A percentile compares a stretch with the other conserved stretches of the same genome.
phyloP scores from a whole-genome alignment of 2,888 invertebrate species.

The Taenaris catops region DNA sequence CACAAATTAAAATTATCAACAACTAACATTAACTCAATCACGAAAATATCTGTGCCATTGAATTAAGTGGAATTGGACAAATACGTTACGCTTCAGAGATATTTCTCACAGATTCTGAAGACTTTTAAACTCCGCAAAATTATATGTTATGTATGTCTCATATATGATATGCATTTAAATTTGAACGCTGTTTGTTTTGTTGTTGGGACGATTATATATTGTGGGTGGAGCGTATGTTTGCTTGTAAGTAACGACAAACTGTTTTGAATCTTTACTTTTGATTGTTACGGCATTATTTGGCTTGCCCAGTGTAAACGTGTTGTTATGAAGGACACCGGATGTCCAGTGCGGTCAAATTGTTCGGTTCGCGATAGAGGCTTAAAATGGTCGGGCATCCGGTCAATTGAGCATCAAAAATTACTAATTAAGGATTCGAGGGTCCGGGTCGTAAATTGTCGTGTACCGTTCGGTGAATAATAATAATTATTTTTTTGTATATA shows the following conservation, averaged over 20 bases:
- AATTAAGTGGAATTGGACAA: constrained; percentile 28
- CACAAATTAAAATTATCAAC: constrained; percentile 24
- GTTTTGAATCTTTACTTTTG: constrained; percentile 6
- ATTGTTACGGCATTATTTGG: constrained; percentile 23
- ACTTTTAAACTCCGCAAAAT: constrained; percentile 17
- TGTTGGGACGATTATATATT: constrained; percentile 12
- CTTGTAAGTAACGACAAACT: not conserved
- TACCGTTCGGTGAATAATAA: constrained; percentile 15
- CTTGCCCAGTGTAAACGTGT: constrained; percentile 15
- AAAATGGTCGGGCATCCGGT: constrained; percentile 58
- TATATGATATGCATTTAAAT: constrained; percentile 10
- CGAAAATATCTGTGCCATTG: constrained; percentile 24
- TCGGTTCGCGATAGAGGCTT: constrained; percentile 60
- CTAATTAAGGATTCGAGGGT: constrained; percentile 29
- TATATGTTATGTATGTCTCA: constrained; percentile 7
- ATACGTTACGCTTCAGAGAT: constrained; percentile 39
- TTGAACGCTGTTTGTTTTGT: constrained; percentile 13
- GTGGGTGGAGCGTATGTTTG: constrained; percentile 3
- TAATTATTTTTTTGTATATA: no score
- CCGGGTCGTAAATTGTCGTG: constrained; percentile 16
- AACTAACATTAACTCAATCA: constrained; percentile 28
- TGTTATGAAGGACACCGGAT: constrained; percentile 53
- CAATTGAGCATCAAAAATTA: constrained; percentile 40
- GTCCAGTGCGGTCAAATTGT: constrained; percentile 57
- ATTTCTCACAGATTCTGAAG: constrained; percentile 48